A percentile compares a stretch with the other conserved stretches of the same genome.
phyloP scores from a whole-genome alignment of 92 coral and sea anemone species.

The Pocillopora meandrina region DNA sequence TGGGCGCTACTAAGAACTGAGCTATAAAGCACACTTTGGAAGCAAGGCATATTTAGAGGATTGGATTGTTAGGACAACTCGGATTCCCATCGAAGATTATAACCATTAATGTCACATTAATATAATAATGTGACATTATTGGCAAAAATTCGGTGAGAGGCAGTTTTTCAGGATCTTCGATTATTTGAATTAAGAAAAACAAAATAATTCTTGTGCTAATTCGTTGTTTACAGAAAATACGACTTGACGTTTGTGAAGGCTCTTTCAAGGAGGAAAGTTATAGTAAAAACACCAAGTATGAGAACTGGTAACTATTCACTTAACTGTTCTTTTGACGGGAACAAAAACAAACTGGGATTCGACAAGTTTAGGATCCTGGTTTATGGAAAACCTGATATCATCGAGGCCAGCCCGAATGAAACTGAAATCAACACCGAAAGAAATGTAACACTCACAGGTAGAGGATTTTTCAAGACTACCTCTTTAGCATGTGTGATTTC shows the following conservation, averaged over 20 bases:
- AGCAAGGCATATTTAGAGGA: no score
- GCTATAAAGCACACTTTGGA: no score
- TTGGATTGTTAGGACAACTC: no score
- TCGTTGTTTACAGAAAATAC: neutral
- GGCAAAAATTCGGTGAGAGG: no score
- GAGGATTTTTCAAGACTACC: slow-evolving; percentile 69
- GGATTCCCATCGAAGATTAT: no score
- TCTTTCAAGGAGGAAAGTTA: neutral
- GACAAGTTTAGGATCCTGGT: slow-evolving; percentile 9
- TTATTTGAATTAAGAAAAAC: no score
- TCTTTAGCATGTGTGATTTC: slow-evolving; percentile 48
- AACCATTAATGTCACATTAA: no score
- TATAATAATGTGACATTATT: no score
- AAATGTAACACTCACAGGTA: slow-evolving; percentile 59
- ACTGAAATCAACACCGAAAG: slow-evolving; percentile 10
- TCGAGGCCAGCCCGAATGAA: slow-evolving; percentile 14
- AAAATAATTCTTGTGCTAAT: no score
- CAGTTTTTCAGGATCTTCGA: no score
- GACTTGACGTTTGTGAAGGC: neutral
- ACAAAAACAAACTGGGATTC: neutral
- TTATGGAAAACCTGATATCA: slow-evolving; percentile 4
- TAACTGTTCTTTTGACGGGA: slow-evolving; percentile 14
- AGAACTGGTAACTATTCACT: slow-evolving; percentile 34
- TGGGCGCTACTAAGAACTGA: no score
- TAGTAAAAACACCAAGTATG: neutral